phyloP scores from a whole-genome alignment of 2,113 vertebrate genomes.

The Eurystomus gularis region DNA sequence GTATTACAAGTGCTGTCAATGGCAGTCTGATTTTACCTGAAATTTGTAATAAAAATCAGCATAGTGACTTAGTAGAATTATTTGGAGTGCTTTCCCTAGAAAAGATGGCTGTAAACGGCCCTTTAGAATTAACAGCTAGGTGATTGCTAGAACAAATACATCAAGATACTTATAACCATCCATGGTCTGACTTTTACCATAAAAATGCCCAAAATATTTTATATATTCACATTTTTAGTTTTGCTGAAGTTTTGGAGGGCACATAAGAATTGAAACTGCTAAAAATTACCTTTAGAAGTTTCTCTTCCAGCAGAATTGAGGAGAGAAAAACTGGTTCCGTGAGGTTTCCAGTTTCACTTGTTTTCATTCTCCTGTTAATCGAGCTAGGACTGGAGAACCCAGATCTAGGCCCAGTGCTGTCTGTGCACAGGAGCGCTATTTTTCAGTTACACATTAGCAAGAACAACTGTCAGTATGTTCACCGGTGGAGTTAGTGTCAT shows the following conservation, averaged over 20 bases:
- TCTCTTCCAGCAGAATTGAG: background rate
- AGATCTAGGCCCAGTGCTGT: background rate
- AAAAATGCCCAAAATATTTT: background rate
- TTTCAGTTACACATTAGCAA: slow-evolving; percentile 10
- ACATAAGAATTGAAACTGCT: background rate
- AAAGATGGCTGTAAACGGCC: background rate
- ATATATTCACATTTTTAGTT: background rate
- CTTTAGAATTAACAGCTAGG: background rate
- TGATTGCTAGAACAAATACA: background rate
- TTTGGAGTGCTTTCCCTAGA: background rate
- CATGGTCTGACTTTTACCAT: background rate
- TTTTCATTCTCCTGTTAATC: slow-evolving; percentile 21
- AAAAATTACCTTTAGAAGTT: background rate
- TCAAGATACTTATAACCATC: background rate
- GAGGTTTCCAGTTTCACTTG: slow-evolving; percentile 20
- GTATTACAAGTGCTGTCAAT: background rate
- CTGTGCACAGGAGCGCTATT: slow-evolving; percentile 41
- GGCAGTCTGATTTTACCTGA: background rate
- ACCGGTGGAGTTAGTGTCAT: slow-evolving; percentile 49
- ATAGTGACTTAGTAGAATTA: background rate
- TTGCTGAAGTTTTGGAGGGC: background rate
- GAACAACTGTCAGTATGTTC: slow-evolving; percentile 42
- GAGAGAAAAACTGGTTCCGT: background rate
- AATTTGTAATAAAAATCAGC: background rate
- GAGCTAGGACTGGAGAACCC: background rate